Conservation (phyloP, 2,888 invertebrate species). For the Cremastinae sp. region DNA sequence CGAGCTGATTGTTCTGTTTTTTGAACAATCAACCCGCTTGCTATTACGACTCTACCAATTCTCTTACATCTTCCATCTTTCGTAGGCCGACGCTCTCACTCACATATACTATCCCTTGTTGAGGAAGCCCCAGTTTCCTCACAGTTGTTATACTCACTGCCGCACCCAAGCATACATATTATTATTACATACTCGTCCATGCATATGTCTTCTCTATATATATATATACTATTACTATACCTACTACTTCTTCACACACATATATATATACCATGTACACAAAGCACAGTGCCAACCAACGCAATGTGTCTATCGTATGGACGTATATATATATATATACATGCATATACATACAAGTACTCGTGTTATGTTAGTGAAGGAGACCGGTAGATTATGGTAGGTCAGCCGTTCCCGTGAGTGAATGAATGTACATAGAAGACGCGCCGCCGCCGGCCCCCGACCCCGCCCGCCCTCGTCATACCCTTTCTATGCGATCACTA, state of each 20-base stretch:
- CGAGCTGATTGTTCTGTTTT: slow-evolving; percentile 77
- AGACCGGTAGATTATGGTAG: slow-evolving; percentile 80
- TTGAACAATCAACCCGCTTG: slow-evolving; percentile 74
- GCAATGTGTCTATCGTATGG: slow-evolving; percentile 52
- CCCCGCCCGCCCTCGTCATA: slow-evolving; percentile 80
- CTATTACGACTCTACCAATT: slow-evolving; percentile 63
- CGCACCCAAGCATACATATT: slow-evolving; percentile 78
- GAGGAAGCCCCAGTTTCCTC: slow-evolving; percentile 67
- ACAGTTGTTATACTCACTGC: slow-evolving; percentile 79
- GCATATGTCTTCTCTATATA: slow-evolving; percentile 74
- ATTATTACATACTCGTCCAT: slow-evolving; percentile 78
- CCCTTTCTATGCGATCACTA: slow-evolving; percentile 80
- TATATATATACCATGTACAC: slow-evolving; percentile 61
- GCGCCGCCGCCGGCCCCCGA: slow-evolving; percentile 80
- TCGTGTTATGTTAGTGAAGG: slow-evolving; percentile 78
- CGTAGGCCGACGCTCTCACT: slow-evolving; percentile 67
- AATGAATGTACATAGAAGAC: slow-evolving; percentile 81
- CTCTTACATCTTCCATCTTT: slow-evolving; percentile 71
- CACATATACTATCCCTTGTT: slow-evolving; percentile 66
- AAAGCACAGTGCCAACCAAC: slow-evolving; percentile 42
- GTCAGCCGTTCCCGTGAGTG: slow-evolving; percentile 79
- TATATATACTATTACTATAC: slow-evolving; percentile 63
- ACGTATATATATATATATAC: slow-evolving; percentile 68
- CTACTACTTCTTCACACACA: slow-evolving; percentile 64
- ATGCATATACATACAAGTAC: slow-evolving; percentile 74